Evolutionary conservation across 2,888 invertebrate species (phyloP).

Genomic region (Nemotelus pantherinus): DNA sequence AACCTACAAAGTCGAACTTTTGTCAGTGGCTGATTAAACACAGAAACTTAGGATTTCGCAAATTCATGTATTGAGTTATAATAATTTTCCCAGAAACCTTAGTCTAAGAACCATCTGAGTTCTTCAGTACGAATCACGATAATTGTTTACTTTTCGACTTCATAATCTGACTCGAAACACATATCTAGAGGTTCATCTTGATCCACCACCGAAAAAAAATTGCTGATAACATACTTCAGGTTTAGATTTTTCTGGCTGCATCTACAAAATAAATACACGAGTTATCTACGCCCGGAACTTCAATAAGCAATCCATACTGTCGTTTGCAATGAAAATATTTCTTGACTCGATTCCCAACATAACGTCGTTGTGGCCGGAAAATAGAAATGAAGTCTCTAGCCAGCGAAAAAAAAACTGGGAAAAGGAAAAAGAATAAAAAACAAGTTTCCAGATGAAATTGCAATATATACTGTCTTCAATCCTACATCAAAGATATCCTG

Average conservation of each 20-base stretch:
- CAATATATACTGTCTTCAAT: constrained; percentile 7
- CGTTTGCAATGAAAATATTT: not conserved
- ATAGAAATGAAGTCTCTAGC: not conserved
- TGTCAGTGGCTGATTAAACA: too few relatives aligned
- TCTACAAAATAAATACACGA: not conserved
- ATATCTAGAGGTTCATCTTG: too few relatives aligned
- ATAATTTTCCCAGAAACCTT: too few relatives aligned
- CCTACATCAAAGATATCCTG: constrained; percentile 16
- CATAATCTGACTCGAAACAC: too few relatives aligned
- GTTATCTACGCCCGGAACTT: not conserved
- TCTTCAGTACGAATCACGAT: too few relatives aligned
- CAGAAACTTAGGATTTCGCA: too few relatives aligned
- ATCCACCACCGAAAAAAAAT: not conserved
- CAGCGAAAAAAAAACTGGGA: not conserved
- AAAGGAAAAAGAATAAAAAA: not conserved
- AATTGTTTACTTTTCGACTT: too few relatives aligned
- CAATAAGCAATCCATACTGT: not conserved
- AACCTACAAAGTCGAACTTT: too few relatives aligned
- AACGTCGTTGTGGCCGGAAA: too few relatives aligned
- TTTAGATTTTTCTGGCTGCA: not conserved
- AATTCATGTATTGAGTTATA: too few relatives aligned
- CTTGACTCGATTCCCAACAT: too few relatives aligned
- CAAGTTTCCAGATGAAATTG: constrained; percentile 15
- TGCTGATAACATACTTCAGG: not conserved
- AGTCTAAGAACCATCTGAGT: too few relatives aligned